Percentiles rank a stretch among this genome's conserved stretches.
phyloP scores from a whole-genome alignment of 2,113 vertebrate genomes.

The Psilopsiagon aymara region DNA sequence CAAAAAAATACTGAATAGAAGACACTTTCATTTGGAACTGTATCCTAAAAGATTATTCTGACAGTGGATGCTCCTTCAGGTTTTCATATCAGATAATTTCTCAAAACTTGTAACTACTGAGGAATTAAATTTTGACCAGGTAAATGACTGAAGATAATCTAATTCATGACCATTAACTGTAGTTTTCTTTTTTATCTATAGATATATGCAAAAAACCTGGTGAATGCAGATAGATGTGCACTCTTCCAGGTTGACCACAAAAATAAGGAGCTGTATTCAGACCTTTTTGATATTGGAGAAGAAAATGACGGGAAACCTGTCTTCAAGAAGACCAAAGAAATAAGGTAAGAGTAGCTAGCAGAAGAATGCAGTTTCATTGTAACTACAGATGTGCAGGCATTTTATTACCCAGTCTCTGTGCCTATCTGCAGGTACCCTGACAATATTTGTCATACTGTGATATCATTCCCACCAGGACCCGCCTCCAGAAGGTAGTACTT shows the following conservation, averaged over 20 bases:
- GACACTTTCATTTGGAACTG: background rate
- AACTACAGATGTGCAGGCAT: constrained; percentile 10
- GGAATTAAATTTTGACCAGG: background rate
- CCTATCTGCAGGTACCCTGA: constrained; percentile 69
- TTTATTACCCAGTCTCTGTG: constrained; percentile 61
- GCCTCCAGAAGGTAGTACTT: constrained; percentile 82
- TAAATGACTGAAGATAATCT: background rate
- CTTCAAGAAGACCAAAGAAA: constrained; percentile 99
- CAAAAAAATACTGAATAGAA: background rate
- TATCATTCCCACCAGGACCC: constrained; percentile 80
- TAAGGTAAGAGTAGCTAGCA: constrained; percentile 81
- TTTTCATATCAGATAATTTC: background rate
- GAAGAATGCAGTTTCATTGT: constrained; percentile 1
- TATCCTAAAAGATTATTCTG: background rate
- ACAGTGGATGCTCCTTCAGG: background rate
- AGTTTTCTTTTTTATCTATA: constrained; percentile 73
- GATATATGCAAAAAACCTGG: constrained; percentile 99
- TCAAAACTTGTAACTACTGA: background rate
- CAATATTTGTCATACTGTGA: constrained; percentile 77
- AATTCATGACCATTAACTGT: background rate
- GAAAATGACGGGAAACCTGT: constrained; percentile 95
- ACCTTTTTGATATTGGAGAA: constrained; percentile 98
- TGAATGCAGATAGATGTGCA: constrained; percentile 98
- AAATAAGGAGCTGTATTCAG: constrained; percentile 97
- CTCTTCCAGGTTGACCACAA: constrained; percentile 99